phyloP scores from a whole-genome alignment of 2,113 vertebrate species.

The Triplophysa siluroides region DNA sequence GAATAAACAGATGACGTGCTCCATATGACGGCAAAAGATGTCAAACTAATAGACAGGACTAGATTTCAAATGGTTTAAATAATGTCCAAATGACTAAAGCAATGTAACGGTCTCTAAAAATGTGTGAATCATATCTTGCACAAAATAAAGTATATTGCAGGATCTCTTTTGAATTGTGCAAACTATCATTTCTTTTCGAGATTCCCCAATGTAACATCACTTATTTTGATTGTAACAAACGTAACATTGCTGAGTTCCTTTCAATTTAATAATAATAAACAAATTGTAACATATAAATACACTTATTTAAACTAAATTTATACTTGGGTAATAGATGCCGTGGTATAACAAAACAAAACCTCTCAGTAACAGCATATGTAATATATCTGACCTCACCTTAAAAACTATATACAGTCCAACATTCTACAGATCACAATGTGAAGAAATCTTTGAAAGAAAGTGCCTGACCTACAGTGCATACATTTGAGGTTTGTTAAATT shows the following conservation, averaged over 20 bases:
- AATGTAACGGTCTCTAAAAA: not conserved
- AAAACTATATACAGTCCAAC: not conserved
- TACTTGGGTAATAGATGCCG: not conserved
- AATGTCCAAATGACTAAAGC: not conserved
- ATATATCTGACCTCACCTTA: not conserved
- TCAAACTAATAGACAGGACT: not conserved
- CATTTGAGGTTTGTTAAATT: not conserved
- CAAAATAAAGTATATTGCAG: not conserved
- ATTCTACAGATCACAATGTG: not conserved
- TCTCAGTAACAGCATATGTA: not conserved
- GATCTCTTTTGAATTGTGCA: not conserved
- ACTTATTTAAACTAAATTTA: not conserved
- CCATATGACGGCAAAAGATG: not conserved
- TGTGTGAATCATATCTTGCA: not conserved
- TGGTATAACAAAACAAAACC: not conserved
- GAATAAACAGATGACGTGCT: not conserved
- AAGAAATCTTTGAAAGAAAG: slow-evolving; percentile 1
- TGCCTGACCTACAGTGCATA: not conserved
- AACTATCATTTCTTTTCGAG: not conserved
- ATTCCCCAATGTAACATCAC: slow-evolving; percentile 7
- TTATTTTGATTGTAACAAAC: not conserved
- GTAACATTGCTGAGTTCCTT: not conserved
- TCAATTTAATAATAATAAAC: not conserved
- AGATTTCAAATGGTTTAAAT: not conserved
- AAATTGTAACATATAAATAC: not conserved